Percentiles rank a stretch among this genome's conserved stretches.
Conservation (phyloP, 2,888 invertebrate species). For the Marasmarcha lunaedactyla region DNA sequence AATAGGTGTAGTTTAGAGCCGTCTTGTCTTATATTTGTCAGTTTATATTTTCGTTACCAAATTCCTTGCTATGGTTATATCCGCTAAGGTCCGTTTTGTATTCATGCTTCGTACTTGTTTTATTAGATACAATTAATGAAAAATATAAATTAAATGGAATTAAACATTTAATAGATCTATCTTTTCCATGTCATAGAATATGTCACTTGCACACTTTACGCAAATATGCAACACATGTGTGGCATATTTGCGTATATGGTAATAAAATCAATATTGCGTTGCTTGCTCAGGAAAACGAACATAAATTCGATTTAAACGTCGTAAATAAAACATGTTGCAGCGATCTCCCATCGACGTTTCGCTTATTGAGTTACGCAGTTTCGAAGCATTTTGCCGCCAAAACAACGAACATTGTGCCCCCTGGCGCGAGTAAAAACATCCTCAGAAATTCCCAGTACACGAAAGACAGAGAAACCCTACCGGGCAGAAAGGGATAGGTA, state of each 20-base stretch:
- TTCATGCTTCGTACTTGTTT: no score
- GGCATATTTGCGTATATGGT: no score
- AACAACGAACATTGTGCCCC: constrained; percentile 69
- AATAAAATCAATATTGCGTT: background rate
- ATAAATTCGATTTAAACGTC: constrained; percentile 58
- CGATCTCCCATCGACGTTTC: constrained; percentile 51
- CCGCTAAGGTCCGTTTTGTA: no score
- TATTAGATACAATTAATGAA: no score
- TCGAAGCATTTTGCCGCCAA: constrained; percentile 71
- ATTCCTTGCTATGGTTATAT: no score
- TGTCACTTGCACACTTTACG: constrained; percentile 43
- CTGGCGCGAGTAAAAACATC: constrained; percentile 68
- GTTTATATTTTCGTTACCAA: no score
- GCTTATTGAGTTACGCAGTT: constrained; percentile 67
- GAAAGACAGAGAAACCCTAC: constrained; percentile 42
- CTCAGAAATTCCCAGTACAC: constrained; percentile 35
- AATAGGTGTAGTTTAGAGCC: background rate
- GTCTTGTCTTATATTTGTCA: no score
- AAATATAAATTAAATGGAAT: no score
- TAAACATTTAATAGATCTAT: no score
- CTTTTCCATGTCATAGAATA: constrained; percentile 11
- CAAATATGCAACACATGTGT: constrained; percentile 28
- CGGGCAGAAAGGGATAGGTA: constrained; percentile 54
- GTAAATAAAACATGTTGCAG: constrained; percentile 68
- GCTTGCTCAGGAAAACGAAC: constrained; percentile 38